Evolutionary conservation across 2,113 vertebrate genomes (phyloP).

Genomic region (Erythrocercus mccallii): DNA sequence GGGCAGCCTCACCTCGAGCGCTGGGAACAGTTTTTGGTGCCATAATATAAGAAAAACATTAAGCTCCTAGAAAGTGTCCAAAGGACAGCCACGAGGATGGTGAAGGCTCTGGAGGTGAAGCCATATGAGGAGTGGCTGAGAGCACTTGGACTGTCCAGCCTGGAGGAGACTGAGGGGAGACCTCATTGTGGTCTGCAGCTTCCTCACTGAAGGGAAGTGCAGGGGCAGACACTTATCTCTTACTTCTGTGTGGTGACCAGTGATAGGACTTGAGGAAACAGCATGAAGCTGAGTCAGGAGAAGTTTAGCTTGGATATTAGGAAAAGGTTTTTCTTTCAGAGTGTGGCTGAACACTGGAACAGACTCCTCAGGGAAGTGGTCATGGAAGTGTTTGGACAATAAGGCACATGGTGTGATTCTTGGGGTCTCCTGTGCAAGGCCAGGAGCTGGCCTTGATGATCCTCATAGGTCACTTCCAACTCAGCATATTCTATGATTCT

Average conservation of each 20-base stretch:
- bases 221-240: background rate
- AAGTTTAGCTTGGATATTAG: background rate
- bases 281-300: background rate
- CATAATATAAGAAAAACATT: background rate
- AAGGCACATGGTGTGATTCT: background rate
- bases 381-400: background rate
- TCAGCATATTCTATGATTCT: background rate
- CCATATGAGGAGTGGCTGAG: background rate
- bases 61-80: background rate
- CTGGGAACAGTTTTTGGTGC: background rate
- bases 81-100: rapidly evolving
- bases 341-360: background rate
- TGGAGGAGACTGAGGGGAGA: background rate
- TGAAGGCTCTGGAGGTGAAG: background rate
- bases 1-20: rapidly evolving
- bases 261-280: background rate
- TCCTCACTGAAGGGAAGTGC: background rate
- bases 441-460: background rate
- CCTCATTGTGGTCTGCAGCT: rapidly evolving
- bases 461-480: background rate
- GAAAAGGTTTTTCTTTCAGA: background rate
- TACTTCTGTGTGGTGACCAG: background rate
- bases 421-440: background rate
- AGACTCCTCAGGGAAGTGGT: background rate
- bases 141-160: background rate